Base-by-base conservation (phyloP, 92 coral and sea anemone species). In the Muricea muricata region DNA sequence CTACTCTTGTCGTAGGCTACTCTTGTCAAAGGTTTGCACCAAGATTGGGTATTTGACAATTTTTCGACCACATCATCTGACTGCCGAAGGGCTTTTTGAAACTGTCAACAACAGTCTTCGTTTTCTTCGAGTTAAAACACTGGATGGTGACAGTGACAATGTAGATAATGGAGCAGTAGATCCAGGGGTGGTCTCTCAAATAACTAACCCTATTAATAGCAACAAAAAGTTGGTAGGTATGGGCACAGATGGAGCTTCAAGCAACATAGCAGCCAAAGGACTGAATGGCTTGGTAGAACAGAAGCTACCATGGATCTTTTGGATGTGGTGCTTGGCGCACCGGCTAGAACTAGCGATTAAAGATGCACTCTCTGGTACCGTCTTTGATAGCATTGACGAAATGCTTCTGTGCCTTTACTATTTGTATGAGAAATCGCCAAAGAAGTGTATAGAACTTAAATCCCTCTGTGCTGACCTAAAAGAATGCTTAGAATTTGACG, bases 401-500 rank as follows among this genome's bases (percentile, higher is more conserved):
- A 68, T 68, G 75, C 75, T 68, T 68, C 35, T 68, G 75, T 48
- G 24, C 46, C 75, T 68, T 68, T 68, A 68, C 75, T 30, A 68
- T 33, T 17, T 68, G 75, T 68, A 68, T 68, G 75, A 68, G 75
- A 68, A 68, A 68, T 68, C 75, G 18, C 75, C 75, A 68, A 68
- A 68, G 75, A 68, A 31, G 75, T 68, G 75, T 68, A 68, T 68
- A 68, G 75, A 30, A 68, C 75, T 68, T 31, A 48, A 68, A 68
- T 68, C 75, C 75, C 75, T 68, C 75, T 68, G 75, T 68, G 75
- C 74, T 68, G 75, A 68, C 75, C 46, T 68, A 68, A 68, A 68
- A 68, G 75, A 68, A 68, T 68, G 75, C 75, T 68, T 68, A 68
- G 41, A 68, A 68, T 68, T 68, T 40, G 75, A 32, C 35, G 75